Base-by-base conservation (phyloP, 2,888 invertebrate species). In the Sceliomorpha sp. region DNA sequence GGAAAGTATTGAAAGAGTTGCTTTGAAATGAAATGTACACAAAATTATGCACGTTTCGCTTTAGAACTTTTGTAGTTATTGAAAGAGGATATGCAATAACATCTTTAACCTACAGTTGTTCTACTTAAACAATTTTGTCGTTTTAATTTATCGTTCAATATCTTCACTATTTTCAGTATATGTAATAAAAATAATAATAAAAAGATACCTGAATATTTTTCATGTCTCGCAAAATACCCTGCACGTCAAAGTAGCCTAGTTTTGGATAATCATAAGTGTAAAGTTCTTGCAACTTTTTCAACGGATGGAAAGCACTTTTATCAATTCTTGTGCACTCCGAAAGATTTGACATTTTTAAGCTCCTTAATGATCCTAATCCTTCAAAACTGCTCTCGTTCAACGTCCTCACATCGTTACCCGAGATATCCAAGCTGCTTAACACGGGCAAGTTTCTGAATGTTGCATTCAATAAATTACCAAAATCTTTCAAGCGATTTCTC, bases 231-330 rank as follows among this genome's bases (percentile, higher is more conserved):
- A 97, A 88, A 20, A 96, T 91, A 0, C 96, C 96, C 79, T 94
- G 93, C n/a, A 96, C 91, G 86, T 97, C 96, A 68, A 96, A 90
- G 80, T 96, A 96, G 0, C 96, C 96, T 14, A 97, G 84, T 75
- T 94, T 91, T 0, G 96, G 96, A 81, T 93, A 94, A 42, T 93
- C 92, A 80, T 92, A 94, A 0, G 95, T 93, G 70, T 93, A 90
- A 5, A 97, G 83, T 50, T 91, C 90, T 0, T 92, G 91, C 48
- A 97, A 87, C 85, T 94, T 94, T 0, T 92, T 91, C 3, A 96
- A 86, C 7, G 92, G 88, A 78, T 92, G 93, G 75, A 97, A 95
- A 0, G 95, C 94, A 75, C 92, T 93, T 85, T 95, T 95, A 82
- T 97, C 97, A 56, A 97, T 93, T 82, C 94, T 92, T 0, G 91